A percentile compares a stretch with the other conserved stretches of the same genome.
Evolutionary conservation across 1,140 invertebrate genomes (phyloP).

Genomic region (Bradysia coprophila): DNA sequence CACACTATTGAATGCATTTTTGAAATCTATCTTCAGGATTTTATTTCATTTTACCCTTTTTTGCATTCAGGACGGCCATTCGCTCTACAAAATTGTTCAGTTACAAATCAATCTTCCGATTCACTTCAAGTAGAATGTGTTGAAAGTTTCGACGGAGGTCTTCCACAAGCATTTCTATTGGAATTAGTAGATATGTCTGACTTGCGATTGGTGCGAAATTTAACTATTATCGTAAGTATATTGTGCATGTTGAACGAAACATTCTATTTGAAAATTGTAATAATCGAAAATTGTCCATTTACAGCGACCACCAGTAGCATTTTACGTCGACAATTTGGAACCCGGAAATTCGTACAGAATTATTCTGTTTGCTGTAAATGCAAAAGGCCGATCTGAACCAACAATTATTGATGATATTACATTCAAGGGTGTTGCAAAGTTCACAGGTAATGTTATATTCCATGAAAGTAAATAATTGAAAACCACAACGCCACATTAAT

Average conservation of each 20-base stretch:
- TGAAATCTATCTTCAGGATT: too few species aligned
- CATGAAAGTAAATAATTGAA: neutral
- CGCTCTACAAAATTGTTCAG: slow-evolving; percentile 67
- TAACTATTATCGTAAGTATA: slow-evolving; percentile 18
- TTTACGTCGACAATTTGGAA: slow-evolving; percentile 57
- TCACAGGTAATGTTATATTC: slow-evolving; percentile 30
- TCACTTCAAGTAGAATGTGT: slow-evolving; percentile 58
- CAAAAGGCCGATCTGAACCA: slow-evolving; percentile 66
- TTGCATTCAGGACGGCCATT: slow-evolving; percentile 69
- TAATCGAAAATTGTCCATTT: neutral
- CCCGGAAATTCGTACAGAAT: slow-evolving; percentile 57
- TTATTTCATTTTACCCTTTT: too few species aligned
- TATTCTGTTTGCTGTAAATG: slow-evolving; percentile 62
- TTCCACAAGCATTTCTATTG: slow-evolving; percentile 61
- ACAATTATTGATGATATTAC: slow-evolving; percentile 63
- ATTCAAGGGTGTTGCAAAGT: slow-evolving; percentile 58
- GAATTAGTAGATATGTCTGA: slow-evolving; percentile 46
- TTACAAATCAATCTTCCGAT: slow-evolving; percentile 72
- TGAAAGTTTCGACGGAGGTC: slow-evolving; percentile 68
- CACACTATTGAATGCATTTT: too few species aligned
- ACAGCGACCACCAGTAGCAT: slow-evolving; percentile 35
- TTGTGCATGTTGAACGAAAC: neutral
- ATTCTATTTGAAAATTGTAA: neutral
- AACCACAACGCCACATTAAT: slow-evolving; percentile 2
- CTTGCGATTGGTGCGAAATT: slow-evolving; percentile 25